Base-by-base conservation (phyloP, 2,888 invertebrate species). In the Pollenia labialis region DNA sequence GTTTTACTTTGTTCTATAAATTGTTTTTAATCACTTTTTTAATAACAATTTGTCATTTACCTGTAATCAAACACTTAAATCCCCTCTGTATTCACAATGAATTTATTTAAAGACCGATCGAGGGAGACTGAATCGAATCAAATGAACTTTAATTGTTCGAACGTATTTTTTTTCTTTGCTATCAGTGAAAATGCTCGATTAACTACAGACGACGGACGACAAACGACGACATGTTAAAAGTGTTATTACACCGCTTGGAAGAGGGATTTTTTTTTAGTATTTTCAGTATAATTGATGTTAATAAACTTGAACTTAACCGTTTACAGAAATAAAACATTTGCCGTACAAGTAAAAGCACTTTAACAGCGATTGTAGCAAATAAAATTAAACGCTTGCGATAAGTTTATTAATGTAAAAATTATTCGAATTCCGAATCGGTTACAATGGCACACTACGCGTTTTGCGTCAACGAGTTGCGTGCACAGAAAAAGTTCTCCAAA, bases 291-390 rank as follows among this genome's bases (percentile, higher is more conserved):
- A 83, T 76, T 80, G 76, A 66, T 83, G 83, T 80, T 83, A 83
- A 86, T 86, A 83, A 86, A 86, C 86, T 86, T 86, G 86, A 86
- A 86, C 86, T 86, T 86, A 66, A 80, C 58, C 52, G 40, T 80
- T 62, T 54, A 54, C 11, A 68, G 42, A 32, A 42, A 8, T 11
- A 69, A 0, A 11, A 69, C 50, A 40, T 40, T 40, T 68, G 32
- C 32, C 0, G 16, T 18, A 56, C 9, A 54, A 54, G 11, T 58
- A 32, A 12, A n/a, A n/a, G n/a, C 8, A 9, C 40, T 32, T 6
- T 32, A 32, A 32, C 32, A 0, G 32, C 32, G 8, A 60, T 14
- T 12, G 18, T 23, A 46, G 7, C 32, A 11, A 72, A 11, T 46
- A 18, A 46, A 16, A 32, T 23, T 14, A 52, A 64, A 52, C 62